Evolutionary conservation across 2,113 vertebrate genomes (phyloP), one percentile per base, ranked within the genome.

Genomic region (Chloropsis hardwickii): DNA sequence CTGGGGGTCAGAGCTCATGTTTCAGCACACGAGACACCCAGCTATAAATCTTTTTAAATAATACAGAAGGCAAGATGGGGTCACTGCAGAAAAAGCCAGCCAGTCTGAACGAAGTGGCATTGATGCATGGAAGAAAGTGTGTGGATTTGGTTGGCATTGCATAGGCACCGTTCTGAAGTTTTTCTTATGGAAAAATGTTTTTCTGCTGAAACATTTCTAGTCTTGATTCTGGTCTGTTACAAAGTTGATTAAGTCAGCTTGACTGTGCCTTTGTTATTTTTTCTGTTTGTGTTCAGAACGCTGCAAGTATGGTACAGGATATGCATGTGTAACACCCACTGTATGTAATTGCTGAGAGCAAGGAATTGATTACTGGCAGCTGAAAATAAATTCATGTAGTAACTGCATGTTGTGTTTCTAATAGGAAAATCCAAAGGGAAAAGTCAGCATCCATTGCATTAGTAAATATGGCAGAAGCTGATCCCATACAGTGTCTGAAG

Each of bases 41-140:
- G 97, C 99, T 98, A 99, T 99, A 99, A 99, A 99, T 99, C 99
- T 99, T 98, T 98, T 98, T 99, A 99, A 99, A 98, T 99, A 99
- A 98, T 98, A 98, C 98, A 98, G 97, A 98, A 98, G 97, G 98
- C 98, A 96, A 97, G 98, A 98, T 98, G 98, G 98, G 98, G 98
- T 99, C 98, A 98, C 98, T 98, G 98, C 86, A 92, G 98, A 98
- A 98, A 98, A 98, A 99, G 98, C 98, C 98, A 98, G 98, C 98
- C 98, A 97, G 98, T 98, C 98, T 98, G 97, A 98, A 98, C 98
- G 96, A 99, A 99, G 98, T 99, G 99, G 98, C 99, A 98, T 98
- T 99, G 99, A 99, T 98, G 98, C 99, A 98, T 99, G 98, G 98
- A 98, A 97, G 66, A 93, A 88, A 92, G 61, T 14, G n/a, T 84